Conservation (phyloP, 2,113 vertebrate genomes). For the Nymphicus hollandicus region DNA sequence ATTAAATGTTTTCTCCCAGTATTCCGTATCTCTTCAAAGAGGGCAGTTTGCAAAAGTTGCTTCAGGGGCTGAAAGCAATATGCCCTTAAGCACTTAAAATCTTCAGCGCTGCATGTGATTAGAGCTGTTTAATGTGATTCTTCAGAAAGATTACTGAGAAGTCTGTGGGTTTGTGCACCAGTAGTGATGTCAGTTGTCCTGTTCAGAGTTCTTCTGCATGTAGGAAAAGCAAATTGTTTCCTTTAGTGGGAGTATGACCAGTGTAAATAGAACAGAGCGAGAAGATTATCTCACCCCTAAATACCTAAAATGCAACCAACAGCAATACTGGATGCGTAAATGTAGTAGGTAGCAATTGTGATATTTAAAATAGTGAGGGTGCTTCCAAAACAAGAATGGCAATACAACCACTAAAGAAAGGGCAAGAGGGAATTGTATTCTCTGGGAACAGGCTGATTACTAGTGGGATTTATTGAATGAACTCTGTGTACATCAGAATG, state of each 20-base stretch:
- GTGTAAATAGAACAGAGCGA: background rate
- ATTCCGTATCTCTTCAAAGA: background rate
- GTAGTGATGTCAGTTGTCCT: background rate
- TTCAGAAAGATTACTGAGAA: slow-evolving; percentile 27
- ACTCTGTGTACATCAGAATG: background rate
- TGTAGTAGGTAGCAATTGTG: fast-evolving
- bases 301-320: background rate
- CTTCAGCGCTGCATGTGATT: background rate
- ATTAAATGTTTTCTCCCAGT: background rate
- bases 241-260: background rate
- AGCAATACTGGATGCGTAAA: background rate
- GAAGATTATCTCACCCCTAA: background rate
- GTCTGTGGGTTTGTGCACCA: background rate
- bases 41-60: background rate
- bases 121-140: background rate
- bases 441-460: background rate
- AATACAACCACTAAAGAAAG: background rate
- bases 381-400: background rate
- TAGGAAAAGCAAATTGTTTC: background rate
- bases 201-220: background rate
- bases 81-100: fast-evolving
- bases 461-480: background rate
- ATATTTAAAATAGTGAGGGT: background rate
- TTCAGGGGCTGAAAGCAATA: background rate
- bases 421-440: background rate